These are phyloP conservation scores for Spinus pinus DNA, from an alignment of 2,797 vertebrate species.

Conservation along the genomic window DNA sequence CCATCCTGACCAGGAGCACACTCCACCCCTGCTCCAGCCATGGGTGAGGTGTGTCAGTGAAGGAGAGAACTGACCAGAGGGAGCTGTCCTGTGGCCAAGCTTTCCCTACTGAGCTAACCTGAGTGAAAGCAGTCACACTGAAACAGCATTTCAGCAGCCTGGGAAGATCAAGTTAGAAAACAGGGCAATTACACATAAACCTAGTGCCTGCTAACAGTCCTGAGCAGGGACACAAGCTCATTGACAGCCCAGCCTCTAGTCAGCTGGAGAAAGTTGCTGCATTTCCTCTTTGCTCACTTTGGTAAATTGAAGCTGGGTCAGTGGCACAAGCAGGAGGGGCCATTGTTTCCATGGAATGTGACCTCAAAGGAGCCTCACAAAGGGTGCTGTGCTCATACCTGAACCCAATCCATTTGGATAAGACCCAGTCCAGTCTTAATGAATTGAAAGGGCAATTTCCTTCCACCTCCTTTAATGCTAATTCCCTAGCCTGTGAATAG, in stretches of 20 bases:
- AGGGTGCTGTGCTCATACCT: background rate
- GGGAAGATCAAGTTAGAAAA: background rate
- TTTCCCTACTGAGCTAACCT: background rate
- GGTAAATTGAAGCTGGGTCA: background rate
- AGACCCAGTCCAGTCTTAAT: background rate
- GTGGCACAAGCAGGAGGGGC: background rate
- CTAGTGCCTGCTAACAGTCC: background rate
- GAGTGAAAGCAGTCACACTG: background rate
- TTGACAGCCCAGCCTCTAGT: background rate
- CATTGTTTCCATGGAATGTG: rapidly evolving
- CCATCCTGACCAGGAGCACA: background rate
- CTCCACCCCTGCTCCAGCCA: background rate
- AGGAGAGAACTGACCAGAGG: background rate
- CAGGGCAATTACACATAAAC: background rate
- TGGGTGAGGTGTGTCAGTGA: background rate
- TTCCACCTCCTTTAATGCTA: background rate
- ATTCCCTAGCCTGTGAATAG: background rate
- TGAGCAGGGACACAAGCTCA: background rate
- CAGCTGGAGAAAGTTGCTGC: background rate
- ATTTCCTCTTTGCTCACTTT: background rate
- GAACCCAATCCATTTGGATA: background rate
- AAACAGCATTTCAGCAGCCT: background rate
- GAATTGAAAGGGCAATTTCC: background rate
- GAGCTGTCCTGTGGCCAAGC: background rate
- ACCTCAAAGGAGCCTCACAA: background rate